Percentiles rank a stretch among this genome's conserved stretches.
These are phyloP conservation scores for Nebria salina DNA, from an alignment of 2,888 invertebrate species.

Conservation along the genomic window DNA sequence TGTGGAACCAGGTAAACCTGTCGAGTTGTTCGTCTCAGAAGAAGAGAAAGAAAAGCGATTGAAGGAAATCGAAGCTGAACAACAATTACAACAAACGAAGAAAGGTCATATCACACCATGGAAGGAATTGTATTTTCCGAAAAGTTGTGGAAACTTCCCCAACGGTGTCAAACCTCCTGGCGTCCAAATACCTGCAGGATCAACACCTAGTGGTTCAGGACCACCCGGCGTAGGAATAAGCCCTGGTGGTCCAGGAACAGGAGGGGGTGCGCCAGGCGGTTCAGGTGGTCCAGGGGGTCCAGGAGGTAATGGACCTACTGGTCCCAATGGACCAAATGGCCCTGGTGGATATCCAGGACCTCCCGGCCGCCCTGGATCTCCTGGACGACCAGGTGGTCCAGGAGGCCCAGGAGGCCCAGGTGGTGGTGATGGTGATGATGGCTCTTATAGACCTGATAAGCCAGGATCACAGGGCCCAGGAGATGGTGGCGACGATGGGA, in stretches of 20 bases:
- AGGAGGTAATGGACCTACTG: constrained; percentile 49
- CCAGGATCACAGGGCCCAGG: constrained; percentile 33
- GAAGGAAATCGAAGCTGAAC: constrained; percentile 56
- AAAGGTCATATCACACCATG: constrained; percentile 70
- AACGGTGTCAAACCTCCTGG: constrained; percentile 39
- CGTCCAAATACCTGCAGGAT: constrained; percentile 35
- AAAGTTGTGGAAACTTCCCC: constrained; percentile 71
- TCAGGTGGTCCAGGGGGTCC: constrained; percentile 51
- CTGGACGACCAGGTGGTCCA: constrained; percentile 52
- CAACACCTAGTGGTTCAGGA: constrained; percentile 37
- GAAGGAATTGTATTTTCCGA: constrained; percentile 76
- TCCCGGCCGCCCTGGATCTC: constrained; percentile 53
- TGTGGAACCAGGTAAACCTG: constrained; percentile 73
- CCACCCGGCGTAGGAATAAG: constrained; percentile 26
- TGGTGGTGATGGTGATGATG: constrained; percentile 14
- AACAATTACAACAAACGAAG: constrained; percentile 49
- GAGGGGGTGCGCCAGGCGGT: constrained; percentile 50
- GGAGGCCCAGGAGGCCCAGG: constrained; percentile 50
- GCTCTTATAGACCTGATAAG: constrained; percentile 31
- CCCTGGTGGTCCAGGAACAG: constrained; percentile 40
- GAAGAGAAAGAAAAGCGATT: constrained; percentile 52
- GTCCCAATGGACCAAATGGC: constrained; percentile 54
- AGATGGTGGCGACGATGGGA: constrained; percentile 9
- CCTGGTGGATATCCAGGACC: constrained; percentile 58
- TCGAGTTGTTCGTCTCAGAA: constrained; percentile 71